Evolutionary conservation across 2,888 invertebrate genomes (phyloP).

Genomic region (Arctia plantaginis): DNA sequence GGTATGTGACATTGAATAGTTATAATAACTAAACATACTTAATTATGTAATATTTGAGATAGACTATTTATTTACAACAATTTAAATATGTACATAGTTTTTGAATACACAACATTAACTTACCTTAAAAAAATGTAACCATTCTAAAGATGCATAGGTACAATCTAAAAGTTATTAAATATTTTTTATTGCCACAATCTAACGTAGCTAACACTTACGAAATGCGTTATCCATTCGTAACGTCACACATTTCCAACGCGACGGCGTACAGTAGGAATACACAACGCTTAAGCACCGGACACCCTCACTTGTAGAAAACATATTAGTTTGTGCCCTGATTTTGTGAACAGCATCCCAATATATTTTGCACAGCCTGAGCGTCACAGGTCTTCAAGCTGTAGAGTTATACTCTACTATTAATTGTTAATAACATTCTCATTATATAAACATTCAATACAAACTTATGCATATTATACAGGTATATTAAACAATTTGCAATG

Average conservation of each 20-base stretch:
- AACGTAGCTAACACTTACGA: slow-evolving; percentile 60
- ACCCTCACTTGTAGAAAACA: slow-evolving; percentile 20
- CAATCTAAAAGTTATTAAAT: slow-evolving; percentile 56
- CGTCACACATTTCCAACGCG: slow-evolving; percentile 21
- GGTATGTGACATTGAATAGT: slow-evolving; percentile 48
- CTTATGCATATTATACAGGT: slow-evolving; percentile 36
- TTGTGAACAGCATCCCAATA: slow-evolving; percentile 15
- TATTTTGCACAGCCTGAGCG: slow-evolving; percentile 25
- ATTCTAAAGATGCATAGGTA: slow-evolving; percentile 51
- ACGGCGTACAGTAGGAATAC: slow-evolving; percentile 18
- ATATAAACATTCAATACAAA: slow-evolving; percentile 45
- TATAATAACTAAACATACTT: slow-evolving; percentile 49
- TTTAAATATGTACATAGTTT: slow-evolving; percentile 80
- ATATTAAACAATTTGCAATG: slow-evolving; percentile 34
- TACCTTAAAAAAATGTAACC: slow-evolving; percentile 65
- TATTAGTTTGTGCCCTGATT: slow-evolving; percentile 18
- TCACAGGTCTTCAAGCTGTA: slow-evolving; percentile 21
- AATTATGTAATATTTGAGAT: slow-evolving; percentile 71
- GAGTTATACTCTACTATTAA: slow-evolving; percentile 37
- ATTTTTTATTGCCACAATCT: slow-evolving; percentile 50
- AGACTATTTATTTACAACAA: slow-evolving; percentile 85
- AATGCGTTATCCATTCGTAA: slow-evolving; percentile 53
- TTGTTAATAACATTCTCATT: slow-evolving; percentile 36
- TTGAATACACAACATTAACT: slow-evolving; percentile 76
- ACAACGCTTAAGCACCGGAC: slow-evolving; percentile 28